Evolutionary conservation across 1,140 invertebrate genomes (phyloP), one percentile per base, ranked within the genome.

Genomic region (Ericerus pela): DNA sequence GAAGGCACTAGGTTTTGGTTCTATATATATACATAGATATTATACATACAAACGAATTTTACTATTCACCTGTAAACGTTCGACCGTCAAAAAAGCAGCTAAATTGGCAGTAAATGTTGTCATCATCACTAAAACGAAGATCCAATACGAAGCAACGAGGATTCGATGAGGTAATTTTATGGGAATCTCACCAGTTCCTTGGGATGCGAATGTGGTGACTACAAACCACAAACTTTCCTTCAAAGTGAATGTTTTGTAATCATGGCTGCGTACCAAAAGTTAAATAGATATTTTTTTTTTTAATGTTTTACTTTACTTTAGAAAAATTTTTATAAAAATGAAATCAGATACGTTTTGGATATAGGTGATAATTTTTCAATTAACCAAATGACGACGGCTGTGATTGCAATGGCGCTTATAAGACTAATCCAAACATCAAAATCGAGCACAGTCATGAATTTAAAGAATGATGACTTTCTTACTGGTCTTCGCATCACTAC

Each of bases 71-170:
- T 90, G 88, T 91, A 94, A 94, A 66, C 89, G 79, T 71, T 93
- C 92, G 2, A 96, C 92, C 0, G 93, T 97, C 0, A 98, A 76
- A 68, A 97, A 96, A 1, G 93, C 93, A 2, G 94, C 94, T 60
- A 97, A 71, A 70, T 98, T 98, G 3, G 94, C 94, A 0, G 94
- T 97, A 69, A 97, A 97, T 1, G 94, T 93, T 0, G 89, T 88
- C 61, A 93, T 66, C 85, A 93, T 93, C 1, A 94, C 73, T 0
- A 92, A 87, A 2, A 92, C 88, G 69, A 93, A 94, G 0, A 94
- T 72, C 89, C 89, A 94, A 67, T 93, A 94, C 12, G 88, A 88
- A 1, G 88, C 88, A 0, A 93, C 88, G 12, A 94, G 67, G 2
- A 86, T 82, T 28, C 89, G 71, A 3, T 84, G 85, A 0, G 86